Conservation (phyloP, 2,888 invertebrate genomes). For the Autographa pulchrina region DNA sequence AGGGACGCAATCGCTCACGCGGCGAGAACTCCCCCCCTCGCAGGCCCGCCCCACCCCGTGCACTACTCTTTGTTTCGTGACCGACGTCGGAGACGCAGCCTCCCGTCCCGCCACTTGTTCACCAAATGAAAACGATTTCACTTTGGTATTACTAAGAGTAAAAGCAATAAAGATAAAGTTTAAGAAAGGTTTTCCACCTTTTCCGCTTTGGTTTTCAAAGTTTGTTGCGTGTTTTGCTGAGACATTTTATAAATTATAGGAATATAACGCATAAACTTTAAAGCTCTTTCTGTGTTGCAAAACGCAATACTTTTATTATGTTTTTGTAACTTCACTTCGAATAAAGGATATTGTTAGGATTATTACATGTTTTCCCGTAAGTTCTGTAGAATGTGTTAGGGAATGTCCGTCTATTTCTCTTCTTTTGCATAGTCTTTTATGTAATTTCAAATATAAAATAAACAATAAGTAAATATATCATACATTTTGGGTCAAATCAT, state of each 20-base stretch:
- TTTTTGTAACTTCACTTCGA: neutral
- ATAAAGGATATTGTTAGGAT: no score
- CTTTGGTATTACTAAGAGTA: conserved; percentile 79
- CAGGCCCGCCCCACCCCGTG: conserved; percentile 71
- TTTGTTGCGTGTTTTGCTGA: conserved; percentile 63
- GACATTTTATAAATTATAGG: conserved; percentile 46
- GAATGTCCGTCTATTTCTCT: no score
- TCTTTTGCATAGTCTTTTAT: no score
- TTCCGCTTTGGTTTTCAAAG: conserved; percentile 69
- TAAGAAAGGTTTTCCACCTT: conserved; percentile 76
- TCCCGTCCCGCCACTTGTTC: conserved; percentile 79
- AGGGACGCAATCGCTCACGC: conserved; percentile 89
- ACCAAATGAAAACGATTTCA: conserved; percentile 87
- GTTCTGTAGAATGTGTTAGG: no score
- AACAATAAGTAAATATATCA: no score
- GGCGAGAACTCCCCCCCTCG: conserved; percentile 73
- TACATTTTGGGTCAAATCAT: no score
- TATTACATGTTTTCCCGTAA: no score
- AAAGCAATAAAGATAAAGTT: conserved; percentile 79
- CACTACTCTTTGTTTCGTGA: conserved; percentile 82
- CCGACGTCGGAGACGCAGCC: conserved; percentile 73
- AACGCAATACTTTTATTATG: neutral
- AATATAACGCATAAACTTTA: conserved; percentile 39
- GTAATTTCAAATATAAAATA: no score
- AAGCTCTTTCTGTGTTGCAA: neutral